Conservation (phyloP, 2,888 invertebrate species). For the Eupithecia dodoneata region DNA sequence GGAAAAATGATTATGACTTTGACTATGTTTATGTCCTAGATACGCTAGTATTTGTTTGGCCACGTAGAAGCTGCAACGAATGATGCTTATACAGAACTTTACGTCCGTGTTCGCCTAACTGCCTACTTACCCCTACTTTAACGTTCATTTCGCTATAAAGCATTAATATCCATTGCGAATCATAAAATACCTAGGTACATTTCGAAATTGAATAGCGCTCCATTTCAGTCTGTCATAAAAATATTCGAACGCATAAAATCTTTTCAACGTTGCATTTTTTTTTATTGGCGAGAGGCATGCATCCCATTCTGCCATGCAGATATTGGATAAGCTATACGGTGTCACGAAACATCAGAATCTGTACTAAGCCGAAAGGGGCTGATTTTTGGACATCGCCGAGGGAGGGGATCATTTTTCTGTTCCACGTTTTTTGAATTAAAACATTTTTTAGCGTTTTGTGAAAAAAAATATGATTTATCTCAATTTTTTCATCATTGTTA, state of each 20-base stretch:
- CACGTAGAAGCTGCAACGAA: not conserved
- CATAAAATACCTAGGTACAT: constrained; percentile 28
- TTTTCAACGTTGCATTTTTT: constrained; percentile 53
- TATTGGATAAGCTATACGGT: constrained; percentile 57
- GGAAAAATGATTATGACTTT: too few species aligned
- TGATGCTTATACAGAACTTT: not conserved
- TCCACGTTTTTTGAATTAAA: too few species aligned
- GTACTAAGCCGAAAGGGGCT: too few species aligned
- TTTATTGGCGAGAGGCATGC: constrained; percentile 51
- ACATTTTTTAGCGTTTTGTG: too few species aligned
- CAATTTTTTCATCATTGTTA: too few species aligned
- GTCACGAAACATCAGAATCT: too few species aligned
- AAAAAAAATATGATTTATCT: too few species aligned
- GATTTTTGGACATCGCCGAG: too few species aligned
- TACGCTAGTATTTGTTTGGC: not conserved
- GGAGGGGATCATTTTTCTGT: too few species aligned
- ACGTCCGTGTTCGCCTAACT: not conserved
- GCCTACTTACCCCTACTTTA: constrained; percentile 9
- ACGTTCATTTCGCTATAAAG: constrained; percentile 15
- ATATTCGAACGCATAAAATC: constrained; percentile 60
- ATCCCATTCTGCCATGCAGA: constrained; percentile 54
- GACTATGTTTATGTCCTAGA: not conserved
- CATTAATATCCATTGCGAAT: constrained; percentile 16
- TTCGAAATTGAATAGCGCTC: constrained; percentile 49
- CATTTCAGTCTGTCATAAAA: constrained; percentile 59